phyloP scores from a whole-genome alignment of 2,888 invertebrate species.

The Meandrusa payeni region DNA sequence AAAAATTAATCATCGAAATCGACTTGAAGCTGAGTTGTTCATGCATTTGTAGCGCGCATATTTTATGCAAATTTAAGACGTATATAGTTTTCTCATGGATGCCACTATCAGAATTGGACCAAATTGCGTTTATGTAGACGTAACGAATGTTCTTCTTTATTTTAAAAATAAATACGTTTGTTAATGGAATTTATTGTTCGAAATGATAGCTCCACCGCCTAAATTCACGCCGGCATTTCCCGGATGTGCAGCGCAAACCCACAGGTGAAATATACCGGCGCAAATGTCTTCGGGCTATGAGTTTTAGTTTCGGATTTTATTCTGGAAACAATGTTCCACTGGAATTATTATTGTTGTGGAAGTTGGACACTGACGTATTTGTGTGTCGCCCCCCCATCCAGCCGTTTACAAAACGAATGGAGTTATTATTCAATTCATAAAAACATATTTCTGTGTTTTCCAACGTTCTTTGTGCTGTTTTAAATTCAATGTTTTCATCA shows the following conservation, averaged over 20 bases:
- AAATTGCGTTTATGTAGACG: too few species aligned
- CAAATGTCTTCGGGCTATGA: constrained; percentile 7
- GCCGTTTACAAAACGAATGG: neutral
- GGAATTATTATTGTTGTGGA: constrained; percentile 17
- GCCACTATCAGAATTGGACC: too few species aligned
- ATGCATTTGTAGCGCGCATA: too few species aligned
- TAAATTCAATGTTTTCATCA: too few species aligned
- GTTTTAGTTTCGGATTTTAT: constrained; percentile 15
- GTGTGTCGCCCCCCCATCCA: constrained; percentile 2
- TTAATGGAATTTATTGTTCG: constrained; percentile 6
- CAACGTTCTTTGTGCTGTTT: too few species aligned
- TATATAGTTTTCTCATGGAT: too few species aligned
- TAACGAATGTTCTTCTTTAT: too few species aligned
- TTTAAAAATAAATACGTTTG: neutral
- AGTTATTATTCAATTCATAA: constrained; percentile 9
- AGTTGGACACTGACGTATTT: constrained; percentile 15
- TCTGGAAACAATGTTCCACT: constrained; percentile 6
- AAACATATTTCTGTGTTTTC: too few species aligned
- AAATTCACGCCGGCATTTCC: neutral
- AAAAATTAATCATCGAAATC: too few species aligned
- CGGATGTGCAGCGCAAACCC: constrained; percentile 6
- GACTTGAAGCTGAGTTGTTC: too few species aligned
- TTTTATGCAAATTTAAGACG: too few species aligned
- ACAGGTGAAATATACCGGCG: constrained; percentile 9
- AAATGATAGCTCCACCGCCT: constrained; percentile 1